Conservation (phyloP, 2,888 invertebrate species). For the Machimus rusticus region DNA sequence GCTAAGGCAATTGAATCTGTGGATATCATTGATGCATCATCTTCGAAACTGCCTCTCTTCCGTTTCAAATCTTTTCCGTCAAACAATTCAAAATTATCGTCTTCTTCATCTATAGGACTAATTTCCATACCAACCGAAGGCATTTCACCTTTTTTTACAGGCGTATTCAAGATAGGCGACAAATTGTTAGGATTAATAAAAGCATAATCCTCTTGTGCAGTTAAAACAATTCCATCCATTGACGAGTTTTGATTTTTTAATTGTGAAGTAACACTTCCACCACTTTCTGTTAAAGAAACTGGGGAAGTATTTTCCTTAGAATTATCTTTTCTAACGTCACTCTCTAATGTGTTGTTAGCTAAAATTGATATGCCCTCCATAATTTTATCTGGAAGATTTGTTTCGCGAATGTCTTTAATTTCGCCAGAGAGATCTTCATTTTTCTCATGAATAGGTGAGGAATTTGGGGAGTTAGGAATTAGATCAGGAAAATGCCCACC, state of each 20-base stretch:
- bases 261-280: background rate
- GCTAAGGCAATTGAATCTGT: constrained; percentile 58
- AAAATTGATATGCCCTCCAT: background rate
- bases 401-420: background rate
- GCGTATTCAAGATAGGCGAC: constrained; percentile 57
- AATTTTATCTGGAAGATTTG: background rate
- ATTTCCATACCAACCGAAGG: constrained; percentile 9
- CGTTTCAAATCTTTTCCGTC: constrained; percentile 57
- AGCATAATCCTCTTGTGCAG: constrained; percentile 49
- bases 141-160: constrained; percentile 4
- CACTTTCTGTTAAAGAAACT: background rate
- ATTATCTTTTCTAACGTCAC: background rate
- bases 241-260: background rate
- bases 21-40: constrained; percentile 60
- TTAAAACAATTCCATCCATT: constrained; percentile 50
- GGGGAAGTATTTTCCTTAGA: background rate
- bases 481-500: constrained; percentile 61
- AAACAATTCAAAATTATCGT: constrained; percentile 57
- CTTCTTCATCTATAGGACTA: constrained; percentile 58
- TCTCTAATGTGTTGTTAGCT: background rate
- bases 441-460: constrained; percentile 41
- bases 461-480: constrained; percentile 50
- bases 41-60: constrained; percentile 61
- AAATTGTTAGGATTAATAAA: constrained; percentile 55
- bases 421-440: background rate